Conservation (phyloP, 2,888 invertebrate genomes). For the Amiota mariae region DNA sequence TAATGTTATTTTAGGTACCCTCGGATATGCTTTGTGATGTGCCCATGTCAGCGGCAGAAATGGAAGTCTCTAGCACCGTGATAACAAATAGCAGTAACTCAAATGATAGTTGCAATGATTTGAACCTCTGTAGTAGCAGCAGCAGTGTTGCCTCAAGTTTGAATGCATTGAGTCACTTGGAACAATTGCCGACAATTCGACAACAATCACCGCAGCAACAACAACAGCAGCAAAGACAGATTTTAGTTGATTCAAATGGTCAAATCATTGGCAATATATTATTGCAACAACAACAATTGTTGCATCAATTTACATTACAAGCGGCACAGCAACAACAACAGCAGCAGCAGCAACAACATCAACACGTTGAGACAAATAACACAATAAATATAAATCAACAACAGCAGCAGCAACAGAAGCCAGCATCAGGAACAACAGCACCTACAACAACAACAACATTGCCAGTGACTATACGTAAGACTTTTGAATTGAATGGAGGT, state of each 20-base stretch:
- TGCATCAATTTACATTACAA: conserved; percentile 44
- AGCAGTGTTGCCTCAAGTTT: conserved; percentile 42
- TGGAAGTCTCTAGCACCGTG: conserved; percentile 77
- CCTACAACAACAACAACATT: conserved; percentile 53
- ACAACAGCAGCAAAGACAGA: conserved; percentile 59
- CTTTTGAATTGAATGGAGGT: conserved; percentile 62
- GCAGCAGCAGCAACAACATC: conserved; percentile 44
- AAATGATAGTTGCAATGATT: conserved; percentile 69
- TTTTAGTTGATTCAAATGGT: conserved; percentile 70
- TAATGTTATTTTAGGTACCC: conserved; percentile 58
- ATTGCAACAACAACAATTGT: conserved; percentile 56
- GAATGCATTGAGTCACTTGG: conserved; percentile 32
- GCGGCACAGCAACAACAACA: conserved; percentile 54
- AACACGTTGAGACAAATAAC: neutral
- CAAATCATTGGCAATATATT: conserved; percentile 71
- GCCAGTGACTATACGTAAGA: conserved; percentile 59
- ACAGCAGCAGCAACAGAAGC: conserved; percentile 39
- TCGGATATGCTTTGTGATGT: conserved; percentile 78
- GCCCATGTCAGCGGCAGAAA: conserved; percentile 78
- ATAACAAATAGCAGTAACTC: conserved; percentile 71
- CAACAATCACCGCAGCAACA: conserved; percentile 35
- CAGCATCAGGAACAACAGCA: conserved; percentile 3
- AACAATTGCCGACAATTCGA: neutral
- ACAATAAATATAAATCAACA: conserved; percentile 35
- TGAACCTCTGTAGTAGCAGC: conserved; percentile 63